Conservation (phyloP, 2,888 invertebrate genomes). For the Homarus gammarus region DNA sequence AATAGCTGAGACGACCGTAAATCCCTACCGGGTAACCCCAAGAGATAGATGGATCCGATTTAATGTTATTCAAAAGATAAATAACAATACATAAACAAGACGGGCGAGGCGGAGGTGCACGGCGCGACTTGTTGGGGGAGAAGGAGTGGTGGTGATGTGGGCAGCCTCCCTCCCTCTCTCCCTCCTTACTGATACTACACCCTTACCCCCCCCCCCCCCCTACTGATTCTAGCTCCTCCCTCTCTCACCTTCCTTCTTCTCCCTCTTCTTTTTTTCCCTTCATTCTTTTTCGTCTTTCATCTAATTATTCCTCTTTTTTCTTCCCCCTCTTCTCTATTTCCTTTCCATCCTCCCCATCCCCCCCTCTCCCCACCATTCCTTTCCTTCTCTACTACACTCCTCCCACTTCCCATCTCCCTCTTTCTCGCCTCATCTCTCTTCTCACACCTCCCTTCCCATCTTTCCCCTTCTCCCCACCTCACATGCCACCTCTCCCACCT, state of each 20-base stretch:
- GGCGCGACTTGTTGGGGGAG: not conserved
- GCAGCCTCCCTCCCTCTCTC: not conserved
- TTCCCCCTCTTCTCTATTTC: not conserved
- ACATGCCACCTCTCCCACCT: no score
- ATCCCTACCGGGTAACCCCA: not conserved
- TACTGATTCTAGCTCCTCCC: not conserved
- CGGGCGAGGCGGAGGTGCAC: no score
- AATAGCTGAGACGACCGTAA: not conserved
- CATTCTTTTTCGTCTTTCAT: no score
- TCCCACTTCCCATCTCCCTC: not conserved
- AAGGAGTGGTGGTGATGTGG: not conserved
- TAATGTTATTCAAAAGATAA: conserved; percentile 7
- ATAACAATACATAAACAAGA: conserved; percentile 12
- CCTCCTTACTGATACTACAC: not conserved
- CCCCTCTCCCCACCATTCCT: not conserved
- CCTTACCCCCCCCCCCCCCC: not conserved
- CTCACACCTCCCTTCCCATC: not conserved
- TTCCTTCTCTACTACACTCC: not conserved
- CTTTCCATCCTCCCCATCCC: not conserved
- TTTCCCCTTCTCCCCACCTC: no score
- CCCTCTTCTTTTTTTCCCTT: not conserved
- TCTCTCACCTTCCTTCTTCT: not conserved
- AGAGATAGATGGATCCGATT: conserved; percentile 3
- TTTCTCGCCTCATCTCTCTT: not conserved
- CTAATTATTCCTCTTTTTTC: not conserved